Conservation (phyloP, 2,888 invertebrate genomes). For the Aphidius colemani region DNA sequence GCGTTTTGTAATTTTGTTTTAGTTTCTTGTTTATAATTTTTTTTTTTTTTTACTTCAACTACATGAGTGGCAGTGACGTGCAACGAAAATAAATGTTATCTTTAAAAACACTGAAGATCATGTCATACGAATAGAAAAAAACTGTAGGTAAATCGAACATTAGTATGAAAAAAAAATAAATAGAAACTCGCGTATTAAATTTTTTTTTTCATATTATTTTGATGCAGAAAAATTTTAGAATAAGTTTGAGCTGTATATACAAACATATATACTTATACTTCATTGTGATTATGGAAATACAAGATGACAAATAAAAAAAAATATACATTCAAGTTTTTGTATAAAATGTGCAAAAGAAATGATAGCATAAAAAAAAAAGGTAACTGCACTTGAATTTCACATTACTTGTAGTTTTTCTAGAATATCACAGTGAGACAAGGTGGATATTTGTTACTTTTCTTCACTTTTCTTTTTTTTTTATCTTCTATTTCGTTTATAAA, state of each 20-base stretch:
- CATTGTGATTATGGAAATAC: conserved; percentile 6
- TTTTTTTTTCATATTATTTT: background rate
- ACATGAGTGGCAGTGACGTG: background rate
- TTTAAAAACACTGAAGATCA: conserved; percentile 31
- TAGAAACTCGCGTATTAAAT: background rate
- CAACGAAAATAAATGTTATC: conserved; percentile 25
- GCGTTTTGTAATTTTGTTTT: background rate
- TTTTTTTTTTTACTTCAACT: background rate
- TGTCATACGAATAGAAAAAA: conserved; percentile 20
- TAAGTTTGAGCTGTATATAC: too few species aligned
- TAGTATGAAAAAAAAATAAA: background rate
- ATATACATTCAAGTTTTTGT: background rate
- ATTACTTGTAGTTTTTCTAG: conserved; percentile 11
- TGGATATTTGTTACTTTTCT: conserved; percentile 18
- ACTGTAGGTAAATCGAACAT: background rate
- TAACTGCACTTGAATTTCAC: conserved; percentile 16
- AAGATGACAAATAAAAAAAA: background rate
- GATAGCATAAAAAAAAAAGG: background rate
- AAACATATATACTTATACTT: background rate
- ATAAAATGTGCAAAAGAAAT: conserved; percentile 8
- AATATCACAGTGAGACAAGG: conserved; percentile 17
- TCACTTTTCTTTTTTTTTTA: conserved; percentile 14
- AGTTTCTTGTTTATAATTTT: background rate
- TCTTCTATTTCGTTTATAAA: conserved; percentile 1
- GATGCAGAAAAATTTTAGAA: too few species aligned